phyloP scores from a whole-genome alignment of 1,140 invertebrate species.

The Eubasilissa regina region DNA sequence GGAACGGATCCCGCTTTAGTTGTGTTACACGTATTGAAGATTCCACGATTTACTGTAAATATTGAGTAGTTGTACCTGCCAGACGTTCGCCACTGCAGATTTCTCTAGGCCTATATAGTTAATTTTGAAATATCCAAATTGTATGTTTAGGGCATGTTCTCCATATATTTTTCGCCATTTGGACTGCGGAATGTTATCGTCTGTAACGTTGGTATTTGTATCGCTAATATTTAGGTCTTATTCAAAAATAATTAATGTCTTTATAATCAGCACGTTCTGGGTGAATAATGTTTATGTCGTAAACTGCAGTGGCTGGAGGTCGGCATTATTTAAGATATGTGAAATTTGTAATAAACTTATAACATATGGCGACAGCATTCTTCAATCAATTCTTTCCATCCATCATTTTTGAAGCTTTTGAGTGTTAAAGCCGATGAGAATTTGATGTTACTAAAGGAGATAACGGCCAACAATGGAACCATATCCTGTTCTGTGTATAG shows the following conservation, averaged over 20 bases:
- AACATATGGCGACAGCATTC: slow-evolving; percentile 28
- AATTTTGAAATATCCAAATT: slow-evolving; percentile 29
- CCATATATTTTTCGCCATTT: slow-evolving; percentile 17
- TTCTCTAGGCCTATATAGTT: slow-evolving; percentile 22
- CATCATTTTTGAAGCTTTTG: too few species aligned
- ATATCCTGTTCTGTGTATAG: slow-evolving; percentile 45
- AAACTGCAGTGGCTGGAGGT: slow-evolving; percentile 23
- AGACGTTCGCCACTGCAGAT: slow-evolving; percentile 5
- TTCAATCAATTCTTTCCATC: too few species aligned
- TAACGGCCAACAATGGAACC: slow-evolving; percentile 25
- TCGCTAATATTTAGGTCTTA: slow-evolving; percentile 32
- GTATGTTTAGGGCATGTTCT: slow-evolving; percentile 25
- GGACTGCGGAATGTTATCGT: slow-evolving; percentile 3
- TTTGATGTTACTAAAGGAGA: background rate
- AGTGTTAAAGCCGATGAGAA: too few species aligned
- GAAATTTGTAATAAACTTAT: slow-evolving; percentile 40
- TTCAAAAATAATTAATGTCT: slow-evolving; percentile 29
- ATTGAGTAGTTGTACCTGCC: slow-evolving; percentile 4
- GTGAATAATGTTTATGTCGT: slow-evolving; percentile 14
- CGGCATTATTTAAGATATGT: slow-evolving; percentile 43
- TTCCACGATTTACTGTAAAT: slow-evolving; percentile 51
- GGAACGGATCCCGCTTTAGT: slow-evolving; percentile 52
- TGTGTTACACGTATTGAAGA: slow-evolving; percentile 45
- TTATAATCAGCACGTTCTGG: slow-evolving; percentile 22
- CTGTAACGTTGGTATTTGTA: slow-evolving; percentile 12